These are phyloP conservation scores for Gambusia holbrooki DNA, from an alignment of 2,113 vertebrate species.

Conservation along the genomic window DNA sequence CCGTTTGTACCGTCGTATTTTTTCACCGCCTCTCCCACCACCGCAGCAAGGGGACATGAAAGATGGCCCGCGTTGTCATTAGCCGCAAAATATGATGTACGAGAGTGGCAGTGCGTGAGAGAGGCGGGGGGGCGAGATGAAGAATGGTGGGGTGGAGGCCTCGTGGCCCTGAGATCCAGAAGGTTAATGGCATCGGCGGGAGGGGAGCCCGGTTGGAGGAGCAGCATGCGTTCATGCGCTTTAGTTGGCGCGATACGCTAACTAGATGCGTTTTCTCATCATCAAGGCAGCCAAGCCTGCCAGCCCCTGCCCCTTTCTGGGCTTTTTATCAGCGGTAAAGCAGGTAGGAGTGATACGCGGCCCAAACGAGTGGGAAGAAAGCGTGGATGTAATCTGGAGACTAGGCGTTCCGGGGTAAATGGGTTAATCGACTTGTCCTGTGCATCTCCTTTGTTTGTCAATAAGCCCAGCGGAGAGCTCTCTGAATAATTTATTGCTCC, in stretches of 20 bases:
- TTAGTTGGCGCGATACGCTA: conserved; percentile 10
- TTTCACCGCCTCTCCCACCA: conserved; percentile 16
- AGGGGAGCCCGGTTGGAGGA: conserved; percentile 61
- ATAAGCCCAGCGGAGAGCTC: conserved; percentile 83
- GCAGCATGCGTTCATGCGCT: conserved; percentile 62
- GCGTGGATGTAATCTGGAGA: conserved; percentile 31
- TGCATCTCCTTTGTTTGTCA: conserved; percentile 90
- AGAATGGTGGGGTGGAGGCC: conserved; percentile 51
- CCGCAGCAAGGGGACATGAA: conserved; percentile 43
- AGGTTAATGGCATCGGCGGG: conserved; percentile 78
- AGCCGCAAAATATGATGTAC: conserved; percentile 73
- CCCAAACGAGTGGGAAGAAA: conserved; percentile 31
- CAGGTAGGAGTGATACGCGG: conserved; percentile 26
- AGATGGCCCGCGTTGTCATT: conserved; percentile 68
- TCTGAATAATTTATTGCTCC: conserved; percentile 88
- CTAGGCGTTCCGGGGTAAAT: conserved; percentile 82
- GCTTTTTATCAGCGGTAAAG: conserved; percentile 54
- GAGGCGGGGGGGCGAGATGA: conserved; percentile 22
- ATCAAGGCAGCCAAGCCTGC: conserved; percentile 34
- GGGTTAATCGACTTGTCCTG: conserved; percentile 89
- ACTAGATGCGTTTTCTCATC: conserved; percentile 62
- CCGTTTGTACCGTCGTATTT: conserved; percentile 26
- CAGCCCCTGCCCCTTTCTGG: conserved; percentile 30
- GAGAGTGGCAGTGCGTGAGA: conserved; percentile 55
- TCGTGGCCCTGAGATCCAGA: conserved; percentile 64